Conservation (phyloP, 2,797 vertebrate species). For the Danionella dracula region DNA sequence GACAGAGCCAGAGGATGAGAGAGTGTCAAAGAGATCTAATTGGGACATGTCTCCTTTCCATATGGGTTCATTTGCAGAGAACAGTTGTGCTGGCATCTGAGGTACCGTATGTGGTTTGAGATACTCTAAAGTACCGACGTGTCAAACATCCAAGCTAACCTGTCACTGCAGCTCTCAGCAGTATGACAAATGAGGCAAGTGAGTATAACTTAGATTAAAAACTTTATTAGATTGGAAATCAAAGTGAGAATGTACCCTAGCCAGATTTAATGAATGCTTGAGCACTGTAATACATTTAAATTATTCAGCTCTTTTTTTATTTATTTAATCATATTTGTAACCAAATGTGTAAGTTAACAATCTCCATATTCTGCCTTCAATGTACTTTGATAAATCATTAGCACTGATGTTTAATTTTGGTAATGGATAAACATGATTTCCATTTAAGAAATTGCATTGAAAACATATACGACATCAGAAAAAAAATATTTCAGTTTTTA, state of each 20-base stretch:
- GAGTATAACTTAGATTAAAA: neutral
- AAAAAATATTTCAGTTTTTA: too few species aligned
- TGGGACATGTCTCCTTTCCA: conserved; percentile 6
- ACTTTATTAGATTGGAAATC: neutral
- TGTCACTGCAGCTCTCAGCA: neutral
- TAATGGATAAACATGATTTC: too few species aligned
- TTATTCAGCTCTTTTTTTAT: too few species aligned
- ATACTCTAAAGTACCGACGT: neutral
- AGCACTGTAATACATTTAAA: too few species aligned
- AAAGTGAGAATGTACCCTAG: neutral
- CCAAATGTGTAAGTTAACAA: too few species aligned
- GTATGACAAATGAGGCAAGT: neutral
- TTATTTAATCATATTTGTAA: too few species aligned
- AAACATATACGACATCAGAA: too few species aligned
- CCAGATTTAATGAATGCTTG: too few species aligned
- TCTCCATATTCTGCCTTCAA: too few species aligned
- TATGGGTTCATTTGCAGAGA: neutral
- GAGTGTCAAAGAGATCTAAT: conserved; percentile 39
- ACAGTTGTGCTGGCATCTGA: neutral
- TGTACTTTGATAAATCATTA: too few species aligned
- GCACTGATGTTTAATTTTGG: too few species aligned
- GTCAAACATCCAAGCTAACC: neutral
- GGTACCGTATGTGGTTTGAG: neutral
- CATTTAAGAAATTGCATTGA: too few species aligned
- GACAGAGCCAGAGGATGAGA: conserved; percentile 40